Conservation (phyloP, 2,113 vertebrate species). For the Diglossa brunneiventris region DNA sequence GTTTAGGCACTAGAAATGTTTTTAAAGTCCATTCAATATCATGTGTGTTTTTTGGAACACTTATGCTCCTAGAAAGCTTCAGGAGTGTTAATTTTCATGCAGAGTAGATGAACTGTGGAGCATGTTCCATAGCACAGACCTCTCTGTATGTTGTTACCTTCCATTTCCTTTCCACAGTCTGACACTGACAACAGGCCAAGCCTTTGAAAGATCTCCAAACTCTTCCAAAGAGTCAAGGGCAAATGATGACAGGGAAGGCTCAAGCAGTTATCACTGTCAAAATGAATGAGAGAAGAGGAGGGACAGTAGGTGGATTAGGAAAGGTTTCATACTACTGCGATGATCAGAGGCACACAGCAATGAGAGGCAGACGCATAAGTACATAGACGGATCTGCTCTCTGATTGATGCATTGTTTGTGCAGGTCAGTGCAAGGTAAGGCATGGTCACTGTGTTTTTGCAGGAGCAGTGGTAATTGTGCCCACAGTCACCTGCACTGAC, state of each 20-base stretch:
- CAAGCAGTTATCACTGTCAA: conserved; percentile 64
- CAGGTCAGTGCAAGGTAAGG: conserved; percentile 43
- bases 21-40: not conserved
- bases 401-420: conserved; percentile 60
- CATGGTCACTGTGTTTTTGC: not conserved
- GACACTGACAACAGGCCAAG: conserved; percentile 43
- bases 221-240: conserved; percentile 45
- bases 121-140: not conserved
- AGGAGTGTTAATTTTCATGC: conserved; percentile 4
- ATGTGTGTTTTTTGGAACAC: not conserved
- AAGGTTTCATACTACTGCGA: conserved; percentile 4
- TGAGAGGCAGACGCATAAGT: conserved; percentile 33
- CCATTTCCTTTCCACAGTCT: conserved; percentile 8
- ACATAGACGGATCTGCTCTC: conserved; percentile 2
- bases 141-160: conserved; percentile 15
- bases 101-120: not conserved
- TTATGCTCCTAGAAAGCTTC: not conserved
- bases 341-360: conserved; percentile 43
- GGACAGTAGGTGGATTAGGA: conserved; percentile 44
- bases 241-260: conserved; percentile 64
- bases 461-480: conserved; percentile 20
- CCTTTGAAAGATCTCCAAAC: conserved; percentile 57
- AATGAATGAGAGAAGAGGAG: conserved; percentile 37
- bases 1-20: not conserved
- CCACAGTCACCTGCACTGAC: not conserved